These are phyloP conservation scores for Leptosomus discolor DNA, from an alignment of 2,113 vertebrate species.

Conservation along the genomic window DNA sequence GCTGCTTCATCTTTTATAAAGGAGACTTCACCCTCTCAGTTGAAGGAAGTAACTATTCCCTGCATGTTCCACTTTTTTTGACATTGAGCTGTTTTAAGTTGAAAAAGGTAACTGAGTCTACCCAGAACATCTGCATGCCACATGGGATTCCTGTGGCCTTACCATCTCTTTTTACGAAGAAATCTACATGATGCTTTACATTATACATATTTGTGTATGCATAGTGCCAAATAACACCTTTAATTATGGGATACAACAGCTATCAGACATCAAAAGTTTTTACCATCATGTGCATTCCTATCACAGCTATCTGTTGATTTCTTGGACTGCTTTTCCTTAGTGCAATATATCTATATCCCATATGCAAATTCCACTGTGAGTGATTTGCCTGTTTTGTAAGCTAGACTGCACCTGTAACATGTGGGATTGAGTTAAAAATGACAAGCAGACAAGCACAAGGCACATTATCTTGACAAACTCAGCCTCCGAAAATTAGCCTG, in stretches of 20 bases:
- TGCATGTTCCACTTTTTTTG: not conserved
- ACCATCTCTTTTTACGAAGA: not conserved
- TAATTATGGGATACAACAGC: not conserved
- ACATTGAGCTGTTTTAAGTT: not conserved
- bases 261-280: slow-evolving; percentile 18
- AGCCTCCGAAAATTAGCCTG: slow-evolving; percentile 90
- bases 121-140: not conserved
- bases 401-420: slow-evolving; percentile 82
- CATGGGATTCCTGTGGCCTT: not conserved
- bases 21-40: not conserved
- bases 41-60: not conserved
- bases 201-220: not conserved
- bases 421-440: slow-evolving; percentile 91
- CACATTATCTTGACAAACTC: slow-evolving; percentile 95
- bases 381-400: slow-evolving; percentile 83
- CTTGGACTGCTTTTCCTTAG: not conserved
- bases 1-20: not conserved
- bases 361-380: slow-evolving; percentile 77
- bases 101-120: not conserved
- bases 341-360: slow-evolving; percentile 69
- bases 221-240: not conserved
- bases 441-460: slow-evolving; percentile 89
- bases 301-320: slow-evolving; percentile 59
- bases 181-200: not conserved
- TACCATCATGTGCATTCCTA: slow-evolving; percentile 1